Evolutionary conservation across 2,888 invertebrate species (phyloP).

Genomic region (Drosophila meridiana): DNA sequence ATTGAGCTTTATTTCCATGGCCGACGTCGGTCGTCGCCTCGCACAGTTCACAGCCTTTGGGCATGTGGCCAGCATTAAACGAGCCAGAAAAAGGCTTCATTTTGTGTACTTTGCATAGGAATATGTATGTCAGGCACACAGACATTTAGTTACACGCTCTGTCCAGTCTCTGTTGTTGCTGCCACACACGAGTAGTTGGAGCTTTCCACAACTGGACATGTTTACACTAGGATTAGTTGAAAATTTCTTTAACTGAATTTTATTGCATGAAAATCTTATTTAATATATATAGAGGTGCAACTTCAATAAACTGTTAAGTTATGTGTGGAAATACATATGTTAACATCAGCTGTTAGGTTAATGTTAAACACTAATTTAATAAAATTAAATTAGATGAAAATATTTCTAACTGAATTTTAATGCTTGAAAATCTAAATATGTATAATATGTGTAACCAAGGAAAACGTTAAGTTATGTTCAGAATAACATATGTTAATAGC

Average conservation of each 20-base stretch:
- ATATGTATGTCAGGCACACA: slow-evolving; percentile 52
- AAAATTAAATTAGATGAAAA: neutral
- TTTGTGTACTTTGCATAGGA: slow-evolving; percentile 72
- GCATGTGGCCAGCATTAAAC: slow-evolving; percentile 51
- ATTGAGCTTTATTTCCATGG: slow-evolving; percentile 78
- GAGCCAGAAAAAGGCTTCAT: slow-evolving; percentile 66
- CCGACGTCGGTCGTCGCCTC: slow-evolving; percentile 39
- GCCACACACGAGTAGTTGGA: neutral
- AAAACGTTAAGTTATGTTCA: no score
- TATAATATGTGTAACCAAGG: no score
- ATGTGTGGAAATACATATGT: neutral
- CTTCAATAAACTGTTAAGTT: neutral
- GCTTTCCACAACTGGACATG: neutral
- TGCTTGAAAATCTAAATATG: neutral
- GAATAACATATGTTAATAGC: no score
- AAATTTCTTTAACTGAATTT: neutral
- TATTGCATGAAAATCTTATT: neutral
- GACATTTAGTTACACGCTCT: slow-evolving; percentile 9
- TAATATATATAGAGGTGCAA: neutral
- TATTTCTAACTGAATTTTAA: neutral
- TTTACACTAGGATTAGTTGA: neutral
- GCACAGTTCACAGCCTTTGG: slow-evolving; percentile 16
- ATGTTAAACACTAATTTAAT: neutral
- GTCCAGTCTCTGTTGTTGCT: neutral
- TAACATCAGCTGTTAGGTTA: slow-evolving; percentile 3